Conservation (phyloP, 2,113 vertebrate species). For the Antennarius striatus region DNA sequence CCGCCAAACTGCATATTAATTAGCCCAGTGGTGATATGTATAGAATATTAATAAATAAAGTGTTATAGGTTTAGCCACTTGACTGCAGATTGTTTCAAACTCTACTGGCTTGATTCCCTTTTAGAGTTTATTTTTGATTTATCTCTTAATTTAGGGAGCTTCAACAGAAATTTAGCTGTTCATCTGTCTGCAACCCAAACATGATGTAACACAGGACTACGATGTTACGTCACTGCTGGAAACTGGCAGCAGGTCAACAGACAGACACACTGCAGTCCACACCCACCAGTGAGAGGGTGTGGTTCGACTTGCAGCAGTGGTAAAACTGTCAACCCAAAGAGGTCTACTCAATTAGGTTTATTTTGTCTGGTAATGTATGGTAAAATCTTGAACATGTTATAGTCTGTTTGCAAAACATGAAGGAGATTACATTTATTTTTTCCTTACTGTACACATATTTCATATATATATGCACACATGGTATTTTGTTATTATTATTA, state of each 20-base stretch:
- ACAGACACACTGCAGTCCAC: slow-evolving; percentile 23
- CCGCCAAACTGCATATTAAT: slow-evolving; percentile 2
- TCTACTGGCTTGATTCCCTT: background rate
- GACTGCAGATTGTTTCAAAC: slow-evolving; percentile 8
- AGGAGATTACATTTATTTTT: slow-evolving; percentile 3
- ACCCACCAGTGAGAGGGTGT: slow-evolving; percentile 23
- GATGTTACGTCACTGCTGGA: slow-evolving; percentile 20
- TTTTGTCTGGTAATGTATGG: slow-evolving; percentile 1
- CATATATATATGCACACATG: background rate
- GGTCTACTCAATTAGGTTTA: slow-evolving; percentile 2
- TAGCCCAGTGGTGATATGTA: background rate
- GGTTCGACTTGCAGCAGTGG: slow-evolving; percentile 24
- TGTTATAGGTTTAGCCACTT: slow-evolving; percentile 7
- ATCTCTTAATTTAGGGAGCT: background rate
- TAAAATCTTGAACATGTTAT: background rate
- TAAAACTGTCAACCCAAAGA: slow-evolving; percentile 28
- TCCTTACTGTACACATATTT: slow-evolving; percentile 3
- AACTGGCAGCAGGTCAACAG: slow-evolving; percentile 13
- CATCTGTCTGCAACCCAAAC: slow-evolving; percentile 16
- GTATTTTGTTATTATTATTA: slow-evolving; percentile 11
- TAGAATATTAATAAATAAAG: background rate
- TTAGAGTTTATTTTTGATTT: background rate
- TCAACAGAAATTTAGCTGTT: background rate
- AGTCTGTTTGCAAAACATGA: background rate
- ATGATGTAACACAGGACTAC: slow-evolving; percentile 19